These are phyloP conservation scores for Tetramorium alpestre DNA, from an alignment of 1,140 invertebrate species.

Conservation along the genomic window DNA sequence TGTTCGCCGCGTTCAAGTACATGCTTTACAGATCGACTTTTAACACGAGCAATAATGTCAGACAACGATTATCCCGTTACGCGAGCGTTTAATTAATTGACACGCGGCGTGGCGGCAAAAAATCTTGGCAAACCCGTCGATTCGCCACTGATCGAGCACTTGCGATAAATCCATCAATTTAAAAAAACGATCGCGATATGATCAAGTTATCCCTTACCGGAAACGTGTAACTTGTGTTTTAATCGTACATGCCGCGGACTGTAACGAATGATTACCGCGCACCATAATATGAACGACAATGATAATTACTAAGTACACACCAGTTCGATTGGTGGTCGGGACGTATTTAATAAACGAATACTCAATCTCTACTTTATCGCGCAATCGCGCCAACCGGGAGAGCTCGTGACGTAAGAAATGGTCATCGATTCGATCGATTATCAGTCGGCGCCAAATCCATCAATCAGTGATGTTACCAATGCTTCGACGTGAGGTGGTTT, in stretches of 20 bases:
- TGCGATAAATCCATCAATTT: slow-evolving; percentile 52
- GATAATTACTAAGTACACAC: slow-evolving; percentile 58
- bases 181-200: slow-evolving; percentile 26
- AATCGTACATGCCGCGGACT: slow-evolving; percentile 58
- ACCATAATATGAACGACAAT: slow-evolving; percentile 21
- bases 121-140: slow-evolving; percentile 26
- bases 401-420: slow-evolving; percentile 16
- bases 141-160: slow-evolving; percentile 16
- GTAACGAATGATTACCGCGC: slow-evolving; percentile 30
- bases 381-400: neutral
- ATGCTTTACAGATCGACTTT: slow-evolving; percentile 39
- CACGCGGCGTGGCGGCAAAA: slow-evolving; percentile 25
- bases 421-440: neutral
- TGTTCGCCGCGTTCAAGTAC: slow-evolving; percentile 13
- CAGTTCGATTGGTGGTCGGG: neutral
- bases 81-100: slow-evolving; percentile 51
- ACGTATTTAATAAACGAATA: slow-evolving; percentile 56
- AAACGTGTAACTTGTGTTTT: slow-evolving; percentile 37
- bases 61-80: slow-evolving; percentile 41
- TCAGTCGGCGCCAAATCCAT: slow-evolving; percentile 22
- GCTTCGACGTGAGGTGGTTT: slow-evolving; percentile 41
- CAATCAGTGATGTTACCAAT: slow-evolving; percentile 22
- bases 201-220: slow-evolving; percentile 27
- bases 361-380: slow-evolving; percentile 24
- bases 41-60: slow-evolving; percentile 54